A percentile compares a stretch with the other conserved stretches of the same genome.
Conservation (phyloP, 2,797 vertebrate species). For the Coluber constrictor region DNA sequence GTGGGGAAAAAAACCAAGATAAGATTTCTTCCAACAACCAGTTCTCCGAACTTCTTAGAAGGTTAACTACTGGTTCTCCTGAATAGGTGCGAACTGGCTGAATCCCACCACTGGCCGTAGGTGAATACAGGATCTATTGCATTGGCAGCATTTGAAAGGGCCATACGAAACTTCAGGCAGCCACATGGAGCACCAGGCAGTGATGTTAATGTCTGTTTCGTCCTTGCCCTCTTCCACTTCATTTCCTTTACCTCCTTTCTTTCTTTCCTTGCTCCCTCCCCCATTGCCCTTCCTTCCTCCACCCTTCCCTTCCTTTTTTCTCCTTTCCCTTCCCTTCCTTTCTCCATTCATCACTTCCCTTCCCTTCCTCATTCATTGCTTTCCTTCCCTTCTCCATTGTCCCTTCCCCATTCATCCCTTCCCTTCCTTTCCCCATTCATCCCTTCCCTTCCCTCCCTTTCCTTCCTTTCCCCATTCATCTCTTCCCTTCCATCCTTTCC, state of each 20-base stretch:
- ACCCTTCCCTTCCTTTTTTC: neutral
- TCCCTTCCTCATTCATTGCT: no score
- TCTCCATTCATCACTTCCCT: no score
- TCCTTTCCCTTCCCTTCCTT: neutral
- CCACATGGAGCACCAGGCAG: no score
- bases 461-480: no score
- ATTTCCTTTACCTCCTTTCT: neutral
- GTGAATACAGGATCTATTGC: rapidly evolving
- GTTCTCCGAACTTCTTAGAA: no score
- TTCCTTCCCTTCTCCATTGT: no score
- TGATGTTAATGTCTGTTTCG: neutral
- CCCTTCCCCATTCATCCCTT: neutral
- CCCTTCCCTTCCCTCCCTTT: neutral
- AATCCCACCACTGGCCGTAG: neutral
- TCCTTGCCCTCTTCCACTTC: neutral
- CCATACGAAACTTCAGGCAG: neutral
- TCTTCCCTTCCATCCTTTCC: neutral
- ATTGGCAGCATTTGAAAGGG: neutral
- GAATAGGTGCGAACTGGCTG: no score
- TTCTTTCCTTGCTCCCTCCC: neutral
- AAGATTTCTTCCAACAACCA: no score
- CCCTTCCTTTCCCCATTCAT: neutral
- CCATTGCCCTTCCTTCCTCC: neutral
- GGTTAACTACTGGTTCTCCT: no score
- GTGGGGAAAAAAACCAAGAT: no score